Evolutionary conservation across 2,113 vertebrate genomes (phyloP).

Genomic region (Etheostoma cragini): DNA sequence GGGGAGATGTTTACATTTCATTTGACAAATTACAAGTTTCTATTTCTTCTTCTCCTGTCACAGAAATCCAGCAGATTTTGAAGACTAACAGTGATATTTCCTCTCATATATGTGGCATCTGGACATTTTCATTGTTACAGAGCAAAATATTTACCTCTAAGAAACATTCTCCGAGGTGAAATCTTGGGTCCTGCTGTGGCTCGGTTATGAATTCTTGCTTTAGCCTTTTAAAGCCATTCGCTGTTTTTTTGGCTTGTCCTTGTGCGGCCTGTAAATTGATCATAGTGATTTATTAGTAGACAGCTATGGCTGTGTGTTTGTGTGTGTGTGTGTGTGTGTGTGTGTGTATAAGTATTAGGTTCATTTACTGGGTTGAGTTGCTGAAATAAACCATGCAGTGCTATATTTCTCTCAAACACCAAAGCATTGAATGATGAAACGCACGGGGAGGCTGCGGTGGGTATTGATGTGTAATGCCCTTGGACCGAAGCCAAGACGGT

Average conservation of each 20-base stretch:
- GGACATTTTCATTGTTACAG: constrained; percentile 34
- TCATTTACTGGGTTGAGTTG: constrained; percentile 75
- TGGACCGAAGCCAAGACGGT: constrained; percentile 67
- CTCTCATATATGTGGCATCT: constrained; percentile 23
- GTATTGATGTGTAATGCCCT: constrained; percentile 75
- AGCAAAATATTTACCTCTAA: constrained; percentile 52
- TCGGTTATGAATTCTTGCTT: constrained; percentile 54
- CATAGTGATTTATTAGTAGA: constrained; percentile 60
- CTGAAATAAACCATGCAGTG: constrained; percentile 70
- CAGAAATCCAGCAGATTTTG: background rate
- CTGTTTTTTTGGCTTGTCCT: constrained; percentile 61
- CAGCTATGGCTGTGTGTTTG: constrained; percentile 31
- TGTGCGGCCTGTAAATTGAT: constrained; percentile 64
- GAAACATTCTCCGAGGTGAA: constrained; percentile 44
- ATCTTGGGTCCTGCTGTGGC: constrained; percentile 33
- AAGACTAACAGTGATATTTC: constrained; percentile 19
- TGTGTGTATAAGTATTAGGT: constrained; percentile 61
- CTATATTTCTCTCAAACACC: constrained; percentile 74
- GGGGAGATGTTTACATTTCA: constrained; percentile 26
- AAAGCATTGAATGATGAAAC: constrained; percentile 69
- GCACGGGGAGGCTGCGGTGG: constrained; percentile 51
- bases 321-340: constrained; percentile 47
- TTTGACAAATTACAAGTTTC: background rate
- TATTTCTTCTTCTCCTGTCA: constrained; percentile 6
- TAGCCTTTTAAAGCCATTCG: constrained; percentile 46